Percentiles rank a stretch among this genome's conserved stretches.
These are phyloP conservation scores for Helicoverpa armigera DNA, from an alignment of 1,140 invertebrate species.

Conservation along the genomic window DNA sequence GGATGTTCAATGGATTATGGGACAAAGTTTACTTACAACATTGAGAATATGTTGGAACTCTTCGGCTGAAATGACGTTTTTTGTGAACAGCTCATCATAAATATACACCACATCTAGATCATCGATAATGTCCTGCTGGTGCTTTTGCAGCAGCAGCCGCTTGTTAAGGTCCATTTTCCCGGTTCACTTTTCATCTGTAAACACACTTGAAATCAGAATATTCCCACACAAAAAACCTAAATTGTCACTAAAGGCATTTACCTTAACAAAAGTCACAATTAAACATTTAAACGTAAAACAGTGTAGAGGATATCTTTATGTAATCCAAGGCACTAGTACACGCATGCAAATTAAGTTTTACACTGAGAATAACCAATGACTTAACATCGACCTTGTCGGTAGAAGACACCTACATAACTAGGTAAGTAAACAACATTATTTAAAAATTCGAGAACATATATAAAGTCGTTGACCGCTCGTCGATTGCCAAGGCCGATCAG, in stretches of 20 bases:
- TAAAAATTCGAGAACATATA: conserved; percentile 52
- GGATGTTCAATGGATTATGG: too few species aligned
- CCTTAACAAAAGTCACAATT: neutral
- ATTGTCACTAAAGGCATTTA: neutral
- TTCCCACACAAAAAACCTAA: neutral
- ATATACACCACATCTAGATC: conserved; percentile 80
- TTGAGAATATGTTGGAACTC: conserved; percentile 71
- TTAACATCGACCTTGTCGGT: conserved; percentile 68
- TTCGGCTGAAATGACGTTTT: conserved; percentile 68
- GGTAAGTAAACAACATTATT: conserved; percentile 66
- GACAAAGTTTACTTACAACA: conserved; percentile 61
- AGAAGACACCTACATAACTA: conserved; percentile 71
- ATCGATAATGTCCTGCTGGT: conserved; percentile 75
- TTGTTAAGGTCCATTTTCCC: conserved; percentile 76
- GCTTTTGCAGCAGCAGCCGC: conserved; percentile 68
- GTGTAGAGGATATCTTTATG: neutral
- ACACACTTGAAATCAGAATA: neutral
- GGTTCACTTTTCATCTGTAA: conserved; percentile 68
- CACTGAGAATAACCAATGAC: conserved; percentile 52
- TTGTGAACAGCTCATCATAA: conserved; percentile 75
- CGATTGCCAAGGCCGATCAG: conserved; percentile 54
- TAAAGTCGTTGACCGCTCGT: conserved; percentile 64
- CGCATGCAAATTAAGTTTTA: conserved; percentile 59
- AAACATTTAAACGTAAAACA: neutral
- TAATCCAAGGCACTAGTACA: conserved; percentile 32